These are phyloP conservation scores for Parauchenoglanis punctatus DNA, from an alignment of 2,797 vertebrate genomes.

Conservation along the genomic window DNA sequence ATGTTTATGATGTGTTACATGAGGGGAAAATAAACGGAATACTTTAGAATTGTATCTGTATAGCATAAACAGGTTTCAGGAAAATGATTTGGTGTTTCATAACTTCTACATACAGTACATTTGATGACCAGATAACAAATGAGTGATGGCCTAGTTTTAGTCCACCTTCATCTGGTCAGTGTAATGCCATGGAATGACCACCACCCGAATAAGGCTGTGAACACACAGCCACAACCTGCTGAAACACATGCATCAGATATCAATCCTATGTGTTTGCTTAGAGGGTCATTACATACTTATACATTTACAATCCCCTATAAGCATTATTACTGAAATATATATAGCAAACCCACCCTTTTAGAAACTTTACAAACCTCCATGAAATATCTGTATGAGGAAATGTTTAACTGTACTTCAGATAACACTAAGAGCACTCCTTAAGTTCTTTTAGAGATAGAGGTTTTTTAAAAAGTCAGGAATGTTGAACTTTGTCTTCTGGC, in stretches of 20 bases:
- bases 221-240: neutral
- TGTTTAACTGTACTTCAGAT: constrained; percentile 7
- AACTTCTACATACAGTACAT: neutral
- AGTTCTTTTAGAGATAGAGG: neutral
- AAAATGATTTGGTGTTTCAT: neutral
- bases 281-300: neutral
- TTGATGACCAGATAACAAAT: neutral
- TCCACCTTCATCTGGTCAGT: neutral
- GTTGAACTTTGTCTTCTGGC: constrained; percentile 31
- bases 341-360: neutral
- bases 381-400: neutral
- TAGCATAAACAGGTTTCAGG: neutral
- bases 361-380: neutral
- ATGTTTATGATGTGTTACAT: constrained; percentile 24
- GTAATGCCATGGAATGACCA: neutral
- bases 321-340: neutral
- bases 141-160: neutral
- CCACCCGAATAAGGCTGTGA: neutral
- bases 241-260: neutral
- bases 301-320: neutral
- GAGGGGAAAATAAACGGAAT: neutral
- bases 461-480: constrained; percentile 7
- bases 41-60: neutral
- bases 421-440: neutral
- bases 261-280: neutral